Conservation (phyloP, 2,888 invertebrate genomes). For the Alloplasta piceator region DNA sequence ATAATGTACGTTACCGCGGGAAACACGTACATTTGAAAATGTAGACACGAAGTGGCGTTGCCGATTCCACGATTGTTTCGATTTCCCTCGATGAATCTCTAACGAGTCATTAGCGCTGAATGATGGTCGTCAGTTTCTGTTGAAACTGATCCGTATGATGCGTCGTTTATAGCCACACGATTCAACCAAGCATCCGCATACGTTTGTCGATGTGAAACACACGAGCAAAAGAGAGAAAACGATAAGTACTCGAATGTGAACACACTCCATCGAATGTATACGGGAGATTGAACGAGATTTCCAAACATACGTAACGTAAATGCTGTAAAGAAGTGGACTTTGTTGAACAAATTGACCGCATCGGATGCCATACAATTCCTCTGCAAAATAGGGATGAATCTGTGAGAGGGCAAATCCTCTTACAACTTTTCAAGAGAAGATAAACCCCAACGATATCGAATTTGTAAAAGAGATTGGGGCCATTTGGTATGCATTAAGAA, state of each 20-base stretch:
- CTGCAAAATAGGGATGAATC: no score
- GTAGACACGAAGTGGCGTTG: constrained; percentile 6
- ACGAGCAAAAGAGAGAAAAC: constrained; percentile 25
- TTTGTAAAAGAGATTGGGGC: no score
- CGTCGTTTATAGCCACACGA: constrained; percentile 36
- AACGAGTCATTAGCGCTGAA: constrained; percentile 52
- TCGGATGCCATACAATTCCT: not conserved
- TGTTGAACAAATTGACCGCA: constrained; percentile 5
- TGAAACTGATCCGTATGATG: constrained; percentile 41
- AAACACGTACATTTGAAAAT: constrained; percentile 7
- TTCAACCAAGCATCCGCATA: constrained; percentile 10
- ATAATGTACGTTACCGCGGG: constrained; percentile 13
- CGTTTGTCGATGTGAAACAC: not conserved
- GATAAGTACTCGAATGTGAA: constrained; percentile 24
- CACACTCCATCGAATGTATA: constrained; percentile 26
- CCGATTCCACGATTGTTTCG: constrained; percentile 41
- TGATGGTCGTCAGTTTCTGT: constrained; percentile 47
- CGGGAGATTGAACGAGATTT: constrained; percentile 32
- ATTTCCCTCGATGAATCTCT: constrained; percentile 36
- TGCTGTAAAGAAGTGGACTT: not conserved
- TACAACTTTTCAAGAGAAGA: no score
- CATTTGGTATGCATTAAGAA: no score
- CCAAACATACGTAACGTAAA: constrained; percentile 12
- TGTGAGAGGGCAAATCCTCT: no score
- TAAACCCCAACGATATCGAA: no score